Conservation (phyloP, 1,140 invertebrate species). For the Lasioglossum albipes region DNA sequence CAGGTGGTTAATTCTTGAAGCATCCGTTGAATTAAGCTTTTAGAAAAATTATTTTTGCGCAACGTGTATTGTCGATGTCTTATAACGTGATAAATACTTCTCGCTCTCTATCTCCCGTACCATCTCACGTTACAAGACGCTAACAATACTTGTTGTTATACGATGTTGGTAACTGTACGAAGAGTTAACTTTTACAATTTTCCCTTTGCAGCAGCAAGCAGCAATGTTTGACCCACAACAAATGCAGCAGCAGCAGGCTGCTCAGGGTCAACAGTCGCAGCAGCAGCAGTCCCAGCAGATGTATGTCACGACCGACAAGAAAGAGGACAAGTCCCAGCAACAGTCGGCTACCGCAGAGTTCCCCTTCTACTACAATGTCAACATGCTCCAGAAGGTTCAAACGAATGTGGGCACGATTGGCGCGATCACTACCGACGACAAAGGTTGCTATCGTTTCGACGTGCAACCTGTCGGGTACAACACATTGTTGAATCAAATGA, state of each 20-base stretch:
- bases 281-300: slow-evolving; percentile 79
- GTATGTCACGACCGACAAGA: slow-evolving; percentile 76
- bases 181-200: background rate
- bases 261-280: slow-evolving; percentile 77
- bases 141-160: background rate
- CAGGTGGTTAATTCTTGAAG: slow-evolving; percentile 59
- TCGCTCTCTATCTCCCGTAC: too few relatives aligned
- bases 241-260: slow-evolving; percentile 79
- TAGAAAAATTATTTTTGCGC: too few relatives aligned
- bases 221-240: slow-evolving; percentile 79
- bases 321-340: slow-evolving; percentile 77
- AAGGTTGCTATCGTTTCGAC: slow-evolving; percentile 81
- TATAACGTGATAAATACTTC: too few relatives aligned
- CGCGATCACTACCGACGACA: slow-evolving; percentile 79
- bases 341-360: slow-evolving; percentile 78
- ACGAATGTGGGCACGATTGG: slow-evolving; percentile 78
- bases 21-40: background rate
- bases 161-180: background rate
- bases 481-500: slow-evolving; percentile 82
- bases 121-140: too few relatives aligned
- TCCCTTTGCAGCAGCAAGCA: slow-evolving; percentile 62
- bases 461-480: slow-evolving; percentile 82
- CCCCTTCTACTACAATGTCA: slow-evolving; percentile 82
- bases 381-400: slow-evolving; percentile 81
- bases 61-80: too few relatives aligned